Evolutionary conservation across 2,888 invertebrate genomes (phyloP), one percentile per base, ranked within the genome.

Genomic region (Chironomus riparius): DNA sequence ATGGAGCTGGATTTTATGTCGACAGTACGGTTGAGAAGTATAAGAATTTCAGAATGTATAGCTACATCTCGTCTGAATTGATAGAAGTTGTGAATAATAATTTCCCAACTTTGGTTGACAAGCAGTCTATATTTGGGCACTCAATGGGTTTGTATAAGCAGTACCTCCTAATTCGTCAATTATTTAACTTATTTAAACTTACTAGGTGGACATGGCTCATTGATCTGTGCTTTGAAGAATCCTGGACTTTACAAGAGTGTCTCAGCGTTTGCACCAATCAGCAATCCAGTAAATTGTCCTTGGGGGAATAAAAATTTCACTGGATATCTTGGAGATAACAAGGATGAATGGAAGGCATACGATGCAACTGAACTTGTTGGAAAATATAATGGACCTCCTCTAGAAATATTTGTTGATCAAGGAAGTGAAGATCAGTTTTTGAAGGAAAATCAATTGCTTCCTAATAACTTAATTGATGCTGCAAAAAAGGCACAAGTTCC

Each of bases 21-120:
- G 93, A 99, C 86, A 97, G 98, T 4, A 90, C 91, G 0, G 87
- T 91, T 79, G 91, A 91, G n/a, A 95, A 95, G 18, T 99, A 98
- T 98, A 90, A 91, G 48, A 89, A 98, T 85, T 99, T 98, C 82
- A 88, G 90, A 80, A 99, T 99, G 99, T 97, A 90, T 81, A 92
- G 92, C 78, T 99, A 99, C 80, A 85, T 99, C n/a, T 94, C 94
- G 6, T 88, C 89, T 76, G 97, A 98, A 85, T 85, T 98, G 68
- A 90, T 92, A 77, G 86, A 88, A 56, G 79, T 97, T 70, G 86
- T 98, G 61, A 88, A 89, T 79, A 84, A 87, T 69, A 92, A 94
- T 80, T 95, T 98, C 80, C 88, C 90, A 28, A 50, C 68, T 21
- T 68, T 76, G 76, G 47, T 48, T 5, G 18, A 68, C 61, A 47